Percentiles rank a stretch among this genome's conserved stretches.
Conservation (phyloP, 2,888 invertebrate species). For the Aradus depressus region DNA sequence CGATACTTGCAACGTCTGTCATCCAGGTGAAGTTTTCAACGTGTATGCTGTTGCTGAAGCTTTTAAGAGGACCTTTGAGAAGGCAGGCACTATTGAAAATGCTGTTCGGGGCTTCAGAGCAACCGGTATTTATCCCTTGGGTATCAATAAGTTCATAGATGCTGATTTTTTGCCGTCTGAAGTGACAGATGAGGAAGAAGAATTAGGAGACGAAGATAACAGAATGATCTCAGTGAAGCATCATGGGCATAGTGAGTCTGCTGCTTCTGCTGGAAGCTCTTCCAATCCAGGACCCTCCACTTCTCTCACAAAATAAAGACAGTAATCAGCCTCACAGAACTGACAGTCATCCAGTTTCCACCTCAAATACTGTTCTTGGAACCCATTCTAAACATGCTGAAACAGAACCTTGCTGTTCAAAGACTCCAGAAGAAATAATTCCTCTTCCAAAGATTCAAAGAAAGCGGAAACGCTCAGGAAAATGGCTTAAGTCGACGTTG, state of each 20-base stretch:
- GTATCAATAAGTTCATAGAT: slow-evolving; percentile 14
- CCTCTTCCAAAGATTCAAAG: slow-evolving; percentile 11
- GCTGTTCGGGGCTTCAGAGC: not conserved
- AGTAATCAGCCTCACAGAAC: not conserved
- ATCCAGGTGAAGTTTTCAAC: not conserved
- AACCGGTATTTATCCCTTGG: slow-evolving; percentile 17
- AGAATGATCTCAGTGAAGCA: not conserved
- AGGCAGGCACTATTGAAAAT: no score
- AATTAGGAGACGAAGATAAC: slow-evolving; percentile 12
- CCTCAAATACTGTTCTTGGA: not conserved
- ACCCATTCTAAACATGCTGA: slow-evolving; percentile 1
- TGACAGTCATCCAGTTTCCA: not conserved
- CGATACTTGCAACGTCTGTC: slow-evolving; percentile 4
- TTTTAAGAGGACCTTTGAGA: no score
- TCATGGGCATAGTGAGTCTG: not conserved
- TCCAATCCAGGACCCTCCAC: slow-evolving; percentile 6
- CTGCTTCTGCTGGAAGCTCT: slow-evolving; percentile 5
- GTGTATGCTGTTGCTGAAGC: slow-evolving; percentile 7
- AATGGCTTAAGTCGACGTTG: slow-evolving; percentile 4
- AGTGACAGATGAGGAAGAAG: slow-evolving; percentile 16
- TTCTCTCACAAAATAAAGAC: not conserved
- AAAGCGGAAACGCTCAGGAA: not conserved
- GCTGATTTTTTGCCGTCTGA: slow-evolving; percentile 15
- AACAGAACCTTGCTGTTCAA: slow-evolving; percentile 3
- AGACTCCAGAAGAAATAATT: slow-evolving; percentile 16